phyloP scores from a whole-genome alignment of 2,797 vertebrate species.

The Anguilla megastoma region DNA sequence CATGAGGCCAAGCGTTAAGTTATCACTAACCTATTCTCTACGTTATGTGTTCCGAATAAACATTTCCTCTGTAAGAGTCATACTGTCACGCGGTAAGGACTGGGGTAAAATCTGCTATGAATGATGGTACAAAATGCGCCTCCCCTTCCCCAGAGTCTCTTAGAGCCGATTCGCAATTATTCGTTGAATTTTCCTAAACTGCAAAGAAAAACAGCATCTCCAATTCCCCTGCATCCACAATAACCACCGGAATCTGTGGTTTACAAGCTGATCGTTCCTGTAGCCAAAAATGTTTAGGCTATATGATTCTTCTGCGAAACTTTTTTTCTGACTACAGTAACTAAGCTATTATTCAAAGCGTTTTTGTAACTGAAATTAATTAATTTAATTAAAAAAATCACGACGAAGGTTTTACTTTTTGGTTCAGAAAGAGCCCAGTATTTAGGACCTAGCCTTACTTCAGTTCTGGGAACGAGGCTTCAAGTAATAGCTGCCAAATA shows the following conservation, averaged over 20 bases:
- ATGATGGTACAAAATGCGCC: neutral
- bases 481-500: slow-evolving; percentile 5
- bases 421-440: neutral
- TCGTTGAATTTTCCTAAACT: neutral
- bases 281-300: neutral
- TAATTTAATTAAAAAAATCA: neutral
- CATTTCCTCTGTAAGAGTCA: neutral
- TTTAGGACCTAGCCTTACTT: neutral
- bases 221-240: neutral
- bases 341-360: neutral
- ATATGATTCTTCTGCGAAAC: neutral
- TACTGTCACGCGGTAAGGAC: neutral
- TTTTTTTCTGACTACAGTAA: neutral
- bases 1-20: neutral
- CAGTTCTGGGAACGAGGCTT: neutral
- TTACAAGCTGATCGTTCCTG: neutral
- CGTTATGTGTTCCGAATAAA: neutral
- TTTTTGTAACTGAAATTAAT: neutral
- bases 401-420: neutral
- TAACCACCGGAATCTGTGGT: slow-evolving; percentile 13
- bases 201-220: neutral
- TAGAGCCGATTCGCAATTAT: neutral
- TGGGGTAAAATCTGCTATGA: neutral
- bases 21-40: neutral
- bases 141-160: neutral